Conservation (phyloP, 1,140 invertebrate genomes). For the Eubasilissa regina region DNA sequence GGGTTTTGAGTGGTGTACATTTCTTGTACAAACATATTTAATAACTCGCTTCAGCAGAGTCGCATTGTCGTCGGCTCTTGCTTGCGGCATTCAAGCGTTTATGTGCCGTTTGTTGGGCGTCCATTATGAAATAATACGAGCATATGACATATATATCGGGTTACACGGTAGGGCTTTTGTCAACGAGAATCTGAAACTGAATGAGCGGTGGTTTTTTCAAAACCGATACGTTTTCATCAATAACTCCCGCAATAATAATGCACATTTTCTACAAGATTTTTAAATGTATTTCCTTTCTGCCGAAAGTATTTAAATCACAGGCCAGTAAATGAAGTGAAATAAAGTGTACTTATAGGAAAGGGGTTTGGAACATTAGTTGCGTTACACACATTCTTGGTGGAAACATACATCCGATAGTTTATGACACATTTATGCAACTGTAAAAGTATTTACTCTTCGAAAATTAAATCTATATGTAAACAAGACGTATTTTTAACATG, state of each 20-base stretch:
- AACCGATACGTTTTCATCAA: conserved; percentile 39
- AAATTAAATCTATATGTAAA: too few relatives aligned
- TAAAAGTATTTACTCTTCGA: too few relatives aligned
- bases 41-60: conserved; percentile 55
- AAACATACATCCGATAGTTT: too few relatives aligned
- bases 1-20: conserved; percentile 42
- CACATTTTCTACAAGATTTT: not conserved
- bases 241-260: conserved; percentile 17
- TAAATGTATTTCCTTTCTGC: conserved; percentile 15
- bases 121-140: conserved; percentile 57
- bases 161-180: conserved; percentile 53
- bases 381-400: too few relatives aligned
- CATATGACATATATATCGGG: conserved; percentile 57
- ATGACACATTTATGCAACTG: too few relatives aligned
- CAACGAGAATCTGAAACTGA: conserved; percentile 15
- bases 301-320: not conserved
- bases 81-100: conserved; percentile 53
- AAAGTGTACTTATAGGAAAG: too few relatives aligned
- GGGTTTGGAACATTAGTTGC: too few relatives aligned
- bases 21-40: conserved; percentile 59
- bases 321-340: too few relatives aligned
- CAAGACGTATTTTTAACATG: too few relatives aligned
- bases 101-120: conserved; percentile 53
- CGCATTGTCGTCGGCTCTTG: conserved; percentile 50
- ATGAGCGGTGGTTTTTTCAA: conserved; percentile 44